Base-by-base conservation (phyloP, 1,140 invertebrate species). In the Mesaphorura yosii region DNA sequence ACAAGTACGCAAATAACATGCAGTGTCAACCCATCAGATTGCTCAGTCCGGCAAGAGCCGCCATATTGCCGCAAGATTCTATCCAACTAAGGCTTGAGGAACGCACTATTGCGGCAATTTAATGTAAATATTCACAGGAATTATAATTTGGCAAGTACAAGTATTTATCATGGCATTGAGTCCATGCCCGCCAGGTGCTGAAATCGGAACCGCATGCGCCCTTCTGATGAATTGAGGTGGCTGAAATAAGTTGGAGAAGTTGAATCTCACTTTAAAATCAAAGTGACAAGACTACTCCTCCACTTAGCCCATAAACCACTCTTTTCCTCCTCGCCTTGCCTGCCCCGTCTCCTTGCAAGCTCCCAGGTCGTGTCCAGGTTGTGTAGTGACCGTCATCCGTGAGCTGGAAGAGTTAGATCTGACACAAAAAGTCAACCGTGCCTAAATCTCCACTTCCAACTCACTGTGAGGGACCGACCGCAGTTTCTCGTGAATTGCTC, bases 341-440 rank as follows among this genome's bases (percentile, higher is more conserved):
- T n/a, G n/a, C n/a, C n/a, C n/a, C n/a, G n/a, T 42, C 7, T n/a
- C 23, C 19, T n/a, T 12, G 19, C 7, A 19, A 34, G 31, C 34
- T 7, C 6, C 34, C n/a, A 19, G 34, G n/a, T n/a, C n/a, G n/a
- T n/a, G n/a, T n/a, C n/a, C n/a, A 12, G 23, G 49, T 29, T 14
- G 51, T 19, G n/a, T 20, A 57, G 28, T 44, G 37, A 41, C 64
- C 45, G 29, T 27, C 38, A 55, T 46, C 56, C 29, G 67, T 78
- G 75, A 81, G 79, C 78, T 82, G 79, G 79, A 81, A 82, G 79
- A 82, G 78, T 79, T 81, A 82, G 79, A 82, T 81, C 79, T 82
- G 79, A 76, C 79, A 82, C 59, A 59, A 66, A 56, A 45, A 59
- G 50, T 64, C 40, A 58, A 49, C 55, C 68, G 67, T 81, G 78